Base-by-base conservation (phyloP, 2,113 vertebrate species). In the Nibea albiflora region DNA sequence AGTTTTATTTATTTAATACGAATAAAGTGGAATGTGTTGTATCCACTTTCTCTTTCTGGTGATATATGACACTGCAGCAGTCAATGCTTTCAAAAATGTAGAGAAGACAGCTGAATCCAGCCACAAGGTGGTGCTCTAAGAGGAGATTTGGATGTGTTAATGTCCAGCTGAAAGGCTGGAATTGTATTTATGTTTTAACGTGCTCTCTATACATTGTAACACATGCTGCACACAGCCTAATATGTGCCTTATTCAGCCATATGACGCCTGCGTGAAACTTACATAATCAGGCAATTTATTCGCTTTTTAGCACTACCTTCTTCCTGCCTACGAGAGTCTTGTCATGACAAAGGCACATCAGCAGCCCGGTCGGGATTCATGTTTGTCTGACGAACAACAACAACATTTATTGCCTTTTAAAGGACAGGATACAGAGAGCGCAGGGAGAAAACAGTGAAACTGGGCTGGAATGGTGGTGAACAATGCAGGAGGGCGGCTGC, bases 101-200 rank as follows among this genome's bases (percentile, higher is more conserved):
- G 28, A 42, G 44, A 67, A 64, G 4, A 17, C 47, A 28, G 42
- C 61, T 66, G 5, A 20, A 42, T 84, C 3, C 35, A 70, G 69
- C 95, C 95, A 96, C 94, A 94, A 94, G 95, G 94, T 95, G 95
- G 95, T 91, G 94, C 94, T 91, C 63, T 78, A 93, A 93, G 92
- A 93, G 87, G 94, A 90, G 85, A 88, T 92, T 94, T 95, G 88
- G 78, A 81, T 81, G 65, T 61, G 73, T 82, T 80, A 22, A 74
- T 72, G 74, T 85, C 49, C 76, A 72, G 53, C 60, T 54, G 20
- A 61, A 78, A 65, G 88, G 64, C 70, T 49, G 66, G 80, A 69
- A 74, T 62, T 85, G 54, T 52, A 42, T 78, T 64, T 74, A 76
- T 78, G 72, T 61, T 85, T 74, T 72, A 86, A 81, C 83, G 56